Percentiles rank a stretch among this genome's conserved stretches.
Conservation (phyloP, 2,888 invertebrate genomes). For the Apotomis capreana region DNA sequence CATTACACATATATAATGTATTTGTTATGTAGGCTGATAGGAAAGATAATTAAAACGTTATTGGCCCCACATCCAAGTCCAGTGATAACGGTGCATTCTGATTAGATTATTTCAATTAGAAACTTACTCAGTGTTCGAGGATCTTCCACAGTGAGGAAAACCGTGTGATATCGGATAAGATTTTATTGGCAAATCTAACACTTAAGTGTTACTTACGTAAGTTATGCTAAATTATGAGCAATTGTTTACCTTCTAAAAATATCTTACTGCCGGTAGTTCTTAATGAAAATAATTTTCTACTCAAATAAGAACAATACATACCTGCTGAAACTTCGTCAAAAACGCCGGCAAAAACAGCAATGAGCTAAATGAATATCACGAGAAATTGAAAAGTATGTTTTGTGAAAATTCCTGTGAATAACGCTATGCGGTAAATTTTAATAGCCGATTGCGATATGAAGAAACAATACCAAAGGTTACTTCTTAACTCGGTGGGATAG, state of each 20-base stretch:
- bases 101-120: slow-evolving; percentile 28
- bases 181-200: neutral
- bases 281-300: neutral
- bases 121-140: slow-evolving; percentile 21
- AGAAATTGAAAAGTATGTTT: slow-evolving; percentile 43
- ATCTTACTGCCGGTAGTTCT: slow-evolving; percentile 46
- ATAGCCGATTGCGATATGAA: neutral
- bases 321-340: slow-evolving; percentile 11
- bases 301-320: slow-evolving; percentile 4
- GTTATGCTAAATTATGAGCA: slow-evolving; percentile 42
- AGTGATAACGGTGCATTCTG: slow-evolving; percentile 26
- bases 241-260: slow-evolving; percentile 46
- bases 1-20: neutral
- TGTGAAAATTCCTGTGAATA: slow-evolving; percentile 46
- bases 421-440: neutral
- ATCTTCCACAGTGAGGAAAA: slow-evolving; percentile 2
- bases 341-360: slow-evolving; percentile 31
- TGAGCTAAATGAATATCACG: slow-evolving; percentile 41
- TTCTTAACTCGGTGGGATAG: slow-evolving; percentile 49
- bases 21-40: slow-evolving; percentile 5
- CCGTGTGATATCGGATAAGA: slow-evolving; percentile 13
- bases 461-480: slow-evolving; percentile 13
- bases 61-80: slow-evolving; percentile 13
- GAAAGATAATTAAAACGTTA: slow-evolving; percentile 18
- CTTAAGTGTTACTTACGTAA: slow-evolving; percentile 36